Evolutionary conservation across 2,113 vertebrate species (phyloP), one percentile per base, ranked within the genome.

Genomic region (Scomber colias): DNA sequence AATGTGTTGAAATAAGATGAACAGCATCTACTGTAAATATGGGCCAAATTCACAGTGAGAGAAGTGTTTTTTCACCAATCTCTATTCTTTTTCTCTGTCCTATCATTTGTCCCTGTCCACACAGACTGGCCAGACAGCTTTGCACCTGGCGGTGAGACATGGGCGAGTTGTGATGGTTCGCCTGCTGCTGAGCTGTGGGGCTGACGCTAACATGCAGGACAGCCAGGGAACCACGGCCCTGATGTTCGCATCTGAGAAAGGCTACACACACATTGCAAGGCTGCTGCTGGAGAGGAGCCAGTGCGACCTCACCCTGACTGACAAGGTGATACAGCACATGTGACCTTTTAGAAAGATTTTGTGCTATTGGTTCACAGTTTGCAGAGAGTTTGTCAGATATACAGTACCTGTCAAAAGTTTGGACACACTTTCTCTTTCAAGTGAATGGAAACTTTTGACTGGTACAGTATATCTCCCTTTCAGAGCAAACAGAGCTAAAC

Each of bases 61-160:
- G 49, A 19, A 10, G 3, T n/a, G 6, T 6, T 5, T 0, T 46
- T 46, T 56, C 46, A 46, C 24, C 49, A 15, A 69, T 44, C 4
- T 19, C 21, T 53, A 27, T 64, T 54, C 12, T 16, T 21, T 11
- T 2, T 40, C 0, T 63, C 7, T 3, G 3, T 13, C 11, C 24
- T 12, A 15, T 10, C 5, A 0, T 62, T 27, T 57, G 5, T 45
- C 31, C 17, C 49, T 50, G 5, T 49, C 24, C 2, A 7, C 56
- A 11, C 89, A 98, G 97, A 96, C 96, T 0, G 97, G 97, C 17
- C 97, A 97, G 84, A 97, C 96, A 0, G 96, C 97, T 14, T 89
- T 98, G 73, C 97, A 97, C 92, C 87, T 98, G 92, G 97, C 97
- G 0, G 97, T 96, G 74, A 96, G 96, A 88, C 97, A 98, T 0